Evolutionary conservation across 37 sponge, comb jelly and placozoan species (phyloP).

Genomic region (Halisarca cf. caerulea): DNA sequence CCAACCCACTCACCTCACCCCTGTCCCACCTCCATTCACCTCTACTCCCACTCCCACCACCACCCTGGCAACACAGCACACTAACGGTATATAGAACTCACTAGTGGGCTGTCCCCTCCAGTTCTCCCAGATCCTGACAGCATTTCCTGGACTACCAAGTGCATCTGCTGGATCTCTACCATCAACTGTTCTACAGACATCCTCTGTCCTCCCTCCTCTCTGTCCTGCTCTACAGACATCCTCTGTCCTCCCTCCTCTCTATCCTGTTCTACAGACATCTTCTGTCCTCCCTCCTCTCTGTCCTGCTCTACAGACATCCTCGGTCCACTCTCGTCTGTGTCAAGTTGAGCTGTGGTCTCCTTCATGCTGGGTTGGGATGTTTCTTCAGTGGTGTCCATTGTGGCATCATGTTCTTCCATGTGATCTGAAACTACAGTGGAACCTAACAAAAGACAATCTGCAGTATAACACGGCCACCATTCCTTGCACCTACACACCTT

Average conservation of each 20-base stretch:
- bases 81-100: too few relatives aligned
- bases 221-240: background rate
- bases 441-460: background rate
- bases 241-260: background rate
- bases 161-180: conserved; percentile 26
- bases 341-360: background rate
- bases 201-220: background rate
- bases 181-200: conserved; percentile 1
- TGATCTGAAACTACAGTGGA: background rate
- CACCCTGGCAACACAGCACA: too few relatives aligned
- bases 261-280: background rate
- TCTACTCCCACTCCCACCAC: too few relatives aligned
- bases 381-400: background rate
- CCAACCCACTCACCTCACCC: too few relatives aligned
- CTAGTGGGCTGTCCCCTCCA: background rate
- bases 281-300: background rate
- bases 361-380: too few relatives aligned
- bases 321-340: background rate
- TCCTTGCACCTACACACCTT: too few relatives aligned
- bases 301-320: background rate
- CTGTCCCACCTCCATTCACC: too few relatives aligned
- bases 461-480: background rate
- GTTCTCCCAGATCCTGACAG: background rate
- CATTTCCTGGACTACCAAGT: background rate
- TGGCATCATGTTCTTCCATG: background rate